Conservation (phyloP, 1,140 invertebrate species). For the Pinna nobilis region DNA sequence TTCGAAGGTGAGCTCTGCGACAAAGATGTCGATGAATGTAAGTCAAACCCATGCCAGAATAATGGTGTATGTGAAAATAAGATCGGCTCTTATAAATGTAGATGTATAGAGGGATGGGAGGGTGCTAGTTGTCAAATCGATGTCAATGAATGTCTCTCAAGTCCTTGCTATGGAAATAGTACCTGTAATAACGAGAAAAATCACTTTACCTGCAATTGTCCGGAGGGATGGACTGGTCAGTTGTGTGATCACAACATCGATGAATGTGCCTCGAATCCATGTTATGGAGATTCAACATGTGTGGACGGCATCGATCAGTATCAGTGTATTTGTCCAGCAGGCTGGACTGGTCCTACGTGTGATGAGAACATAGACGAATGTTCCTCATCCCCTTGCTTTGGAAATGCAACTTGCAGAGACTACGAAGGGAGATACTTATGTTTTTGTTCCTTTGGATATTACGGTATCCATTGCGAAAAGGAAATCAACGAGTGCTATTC, state of each 20-base stretch:
- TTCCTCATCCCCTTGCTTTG: no score
- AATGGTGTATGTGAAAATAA: constrained; percentile 6
- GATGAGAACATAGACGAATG: no score
- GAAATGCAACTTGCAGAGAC: no score
- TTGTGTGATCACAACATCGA: no score
- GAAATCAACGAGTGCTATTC: constrained; percentile 90
- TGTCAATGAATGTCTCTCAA: not conserved
- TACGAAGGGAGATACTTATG: no score
- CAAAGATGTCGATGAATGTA: constrained; percentile 10
- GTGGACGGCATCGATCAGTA: constrained; percentile 58
- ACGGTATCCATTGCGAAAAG: no score
- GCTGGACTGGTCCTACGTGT: constrained; percentile 93
- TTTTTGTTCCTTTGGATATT: no score
- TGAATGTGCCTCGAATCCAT: constrained; percentile 49
- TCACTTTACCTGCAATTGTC: no score
- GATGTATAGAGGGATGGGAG: constrained; percentile 1
- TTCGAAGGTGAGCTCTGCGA: constrained; percentile 28
- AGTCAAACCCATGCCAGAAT: constrained; percentile 6
- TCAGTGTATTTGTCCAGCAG: constrained; percentile 78
- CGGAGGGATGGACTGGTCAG: no score
- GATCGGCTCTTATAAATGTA: constrained; percentile 7
- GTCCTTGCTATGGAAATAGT: not conserved
- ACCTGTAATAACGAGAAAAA: no score
- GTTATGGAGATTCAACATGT: constrained; percentile 80
- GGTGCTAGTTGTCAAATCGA: not conserved